Conservation (phyloP, 2,113 vertebrate genomes). For the Siniperca chuatsi region DNA sequence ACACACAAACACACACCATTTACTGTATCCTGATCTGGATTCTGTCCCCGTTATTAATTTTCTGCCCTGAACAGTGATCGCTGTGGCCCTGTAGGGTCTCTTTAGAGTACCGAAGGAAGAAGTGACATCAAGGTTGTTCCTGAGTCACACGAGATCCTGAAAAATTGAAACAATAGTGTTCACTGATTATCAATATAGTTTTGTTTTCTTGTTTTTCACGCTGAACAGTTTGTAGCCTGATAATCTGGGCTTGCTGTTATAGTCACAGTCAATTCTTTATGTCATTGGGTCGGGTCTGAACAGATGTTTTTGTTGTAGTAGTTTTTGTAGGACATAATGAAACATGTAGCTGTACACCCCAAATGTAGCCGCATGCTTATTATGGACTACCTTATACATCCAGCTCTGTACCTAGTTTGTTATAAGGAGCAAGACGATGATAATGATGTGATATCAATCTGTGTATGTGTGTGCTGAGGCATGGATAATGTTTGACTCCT, state of each 20-base stretch:
- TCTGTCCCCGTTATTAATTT: constrained; percentile 15
- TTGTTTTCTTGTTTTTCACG: not conserved
- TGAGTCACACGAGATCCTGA: not conserved
- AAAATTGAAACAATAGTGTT: constrained; percentile 1
- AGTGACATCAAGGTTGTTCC: not conserved
- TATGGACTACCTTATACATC: not conserved
- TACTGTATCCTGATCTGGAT: not conserved
- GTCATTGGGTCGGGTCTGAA: not conserved
- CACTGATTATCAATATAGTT: too few relatives aligned
- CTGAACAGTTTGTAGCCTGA: not conserved
- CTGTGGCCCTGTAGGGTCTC: constrained; percentile 3
- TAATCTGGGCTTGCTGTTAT: not conserved
- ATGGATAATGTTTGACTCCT: not conserved
- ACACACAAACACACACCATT: not conserved
- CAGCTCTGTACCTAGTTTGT: not conserved
- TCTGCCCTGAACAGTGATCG: not conserved
- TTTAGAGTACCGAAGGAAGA: constrained; percentile 6
- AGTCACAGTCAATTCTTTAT: not conserved
- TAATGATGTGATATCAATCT: not conserved
- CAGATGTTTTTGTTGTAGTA: not conserved
- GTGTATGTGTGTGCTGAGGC: not conserved
- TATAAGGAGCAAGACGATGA: not conserved
- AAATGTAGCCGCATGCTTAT: not conserved
- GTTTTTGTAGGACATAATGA: not conserved
- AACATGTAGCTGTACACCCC: not conserved